Evolutionary conservation across 1,140 invertebrate genomes (phyloP).

Genomic region (Procambarus clarkii): DNA sequence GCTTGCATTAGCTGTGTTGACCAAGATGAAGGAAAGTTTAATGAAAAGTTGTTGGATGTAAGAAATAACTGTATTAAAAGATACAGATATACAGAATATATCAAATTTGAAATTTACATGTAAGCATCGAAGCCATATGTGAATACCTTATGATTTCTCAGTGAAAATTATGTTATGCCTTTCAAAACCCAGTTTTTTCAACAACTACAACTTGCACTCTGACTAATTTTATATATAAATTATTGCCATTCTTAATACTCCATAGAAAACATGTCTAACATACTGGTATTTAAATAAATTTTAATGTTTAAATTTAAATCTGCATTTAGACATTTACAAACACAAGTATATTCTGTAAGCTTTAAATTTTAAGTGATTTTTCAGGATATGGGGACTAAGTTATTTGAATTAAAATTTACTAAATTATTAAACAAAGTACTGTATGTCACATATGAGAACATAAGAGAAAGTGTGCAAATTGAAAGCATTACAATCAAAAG

Average conservation of each 20-base stretch:
- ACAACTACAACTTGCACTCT: not conserved
- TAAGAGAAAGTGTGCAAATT: not conserved
- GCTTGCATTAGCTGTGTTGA: not conserved
- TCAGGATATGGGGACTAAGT: not conserved
- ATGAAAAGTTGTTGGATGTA: not conserved
- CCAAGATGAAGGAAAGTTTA: not conserved
- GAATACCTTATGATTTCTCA: not conserved
- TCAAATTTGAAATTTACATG: not conserved
- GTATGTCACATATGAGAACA: not conserved
- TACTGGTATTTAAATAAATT: not conserved
- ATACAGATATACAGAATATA: not conserved
- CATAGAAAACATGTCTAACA: not conserved
- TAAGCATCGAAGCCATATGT: not conserved
- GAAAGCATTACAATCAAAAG: conserved; percentile 2
- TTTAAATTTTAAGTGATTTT: not conserved
- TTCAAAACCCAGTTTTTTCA: not conserved
- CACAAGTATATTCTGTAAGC: not conserved
- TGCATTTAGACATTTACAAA: not conserved
- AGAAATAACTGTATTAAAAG: not conserved
- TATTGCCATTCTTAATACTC: not conserved
- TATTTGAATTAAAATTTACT: not conserved
- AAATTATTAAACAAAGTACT: not conserved
- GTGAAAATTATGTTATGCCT: not conserved
- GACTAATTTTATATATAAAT: not conserved
- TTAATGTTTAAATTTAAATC: not conserved